Base-by-base conservation (phyloP, 2,797 vertebrate species). In the Phylloscopus collybita region DNA sequence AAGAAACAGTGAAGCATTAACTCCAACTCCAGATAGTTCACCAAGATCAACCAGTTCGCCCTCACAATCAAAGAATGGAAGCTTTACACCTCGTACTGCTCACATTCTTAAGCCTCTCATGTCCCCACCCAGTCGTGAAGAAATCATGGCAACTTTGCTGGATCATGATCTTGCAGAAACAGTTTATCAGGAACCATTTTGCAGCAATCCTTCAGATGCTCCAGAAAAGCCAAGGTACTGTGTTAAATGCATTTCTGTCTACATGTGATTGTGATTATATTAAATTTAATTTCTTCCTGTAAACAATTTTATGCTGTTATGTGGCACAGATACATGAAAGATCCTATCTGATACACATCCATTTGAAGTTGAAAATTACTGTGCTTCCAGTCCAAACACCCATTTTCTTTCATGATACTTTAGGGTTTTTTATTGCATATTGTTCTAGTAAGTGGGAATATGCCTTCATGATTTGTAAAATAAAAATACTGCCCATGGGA, bases 51-150 rank as follows among this genome's bases (percentile, higher is more conserved):
- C 99, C 89, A 98, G 98, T 97, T 99, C 99, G 25, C 98, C 99
- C 18, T 99, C 98, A 34, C 99, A 99, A 22, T 98, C 98, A 78
- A 99, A 98, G 97, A 98, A 98, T 79, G 98, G 98, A 54, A 98
- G 96, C 97, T 98, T 98, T 90, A 97, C 97, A 34, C 98, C 98
- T 96, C 98, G 98, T 49, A 94, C 98, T 44, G 99, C 98, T 87
- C 98, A 99, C 95, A 97, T 99, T 80, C 98, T 99, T 94, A 99
- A 99, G 97, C 99, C 99, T 64, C 98, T 99, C 42, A 99, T 99
- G 99, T 99, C 99, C 51, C 99, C 99, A 50, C 99, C 99, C 30
- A 99, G 98, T 93, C 98, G 99, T 57, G 99, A 99, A 85, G 99
- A 99, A 98, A 99, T 99, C 93, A 97, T 99, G 96, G 98, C 98